A percentile compares a stretch with the other conserved stretches of the same genome.
Conservation (phyloP, 2,888 invertebrate species). For the Lasioglossum marginatum region DNA sequence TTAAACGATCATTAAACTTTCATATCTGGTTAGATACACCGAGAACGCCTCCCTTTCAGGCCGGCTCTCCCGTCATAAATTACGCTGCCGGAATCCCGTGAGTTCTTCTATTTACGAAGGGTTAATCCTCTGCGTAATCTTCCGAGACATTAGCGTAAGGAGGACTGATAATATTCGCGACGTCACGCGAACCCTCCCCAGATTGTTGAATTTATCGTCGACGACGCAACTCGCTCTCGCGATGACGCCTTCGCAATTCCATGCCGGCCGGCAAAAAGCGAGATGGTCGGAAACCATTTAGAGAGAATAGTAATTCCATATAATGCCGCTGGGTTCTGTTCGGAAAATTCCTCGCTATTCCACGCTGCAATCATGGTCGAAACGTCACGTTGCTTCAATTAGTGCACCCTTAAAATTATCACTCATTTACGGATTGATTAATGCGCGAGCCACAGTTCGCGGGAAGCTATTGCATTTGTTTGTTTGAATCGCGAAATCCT, state of each 20-base stretch:
- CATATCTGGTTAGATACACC: conserved; percentile 51
- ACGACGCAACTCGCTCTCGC: background rate
- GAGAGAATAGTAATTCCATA: background rate
- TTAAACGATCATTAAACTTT: conserved; percentile 60
- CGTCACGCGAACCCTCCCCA: conserved; percentile 15
- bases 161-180: conserved; percentile 54
- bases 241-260: conserved; percentile 1
- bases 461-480: background rate
- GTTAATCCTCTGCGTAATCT: conserved; percentile 52
- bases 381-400: background rate
- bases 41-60: conserved; percentile 35
- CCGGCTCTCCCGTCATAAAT: conserved; percentile 37
- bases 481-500: background rate
- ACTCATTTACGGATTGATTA: background rate
- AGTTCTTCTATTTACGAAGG: conserved; percentile 56
- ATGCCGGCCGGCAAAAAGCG: background rate
- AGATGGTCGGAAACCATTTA: background rate
- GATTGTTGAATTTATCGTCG: conserved; percentile 50
- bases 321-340: background rate
- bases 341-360: background rate
- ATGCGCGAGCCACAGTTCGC: background rate
- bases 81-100: conserved; percentile 41
- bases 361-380: background rate
- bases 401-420: conserved; percentile 1
- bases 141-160: conserved; percentile 51